A percentile compares a stretch with the other conserved stretches of the same genome.
Conservation (phyloP, 1,140 invertebrate genomes). For the Danaus melanippus region DNA sequence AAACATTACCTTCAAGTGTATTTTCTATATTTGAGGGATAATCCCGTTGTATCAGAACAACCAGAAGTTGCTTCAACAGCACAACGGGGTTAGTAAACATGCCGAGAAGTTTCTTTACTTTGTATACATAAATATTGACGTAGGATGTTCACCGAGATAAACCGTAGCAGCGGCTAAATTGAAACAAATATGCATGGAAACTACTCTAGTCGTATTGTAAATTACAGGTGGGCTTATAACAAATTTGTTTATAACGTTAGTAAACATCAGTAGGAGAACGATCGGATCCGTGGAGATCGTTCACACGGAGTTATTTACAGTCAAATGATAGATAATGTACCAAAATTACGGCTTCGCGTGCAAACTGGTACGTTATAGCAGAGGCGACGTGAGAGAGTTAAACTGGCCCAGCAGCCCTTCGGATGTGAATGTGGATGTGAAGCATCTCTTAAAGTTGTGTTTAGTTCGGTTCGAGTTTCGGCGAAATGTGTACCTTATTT, state of each 20-base stretch:
- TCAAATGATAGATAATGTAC: constrained; percentile 51
- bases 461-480: constrained; percentile 56
- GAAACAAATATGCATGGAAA: constrained; percentile 33
- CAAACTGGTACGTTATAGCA: constrained; percentile 30
- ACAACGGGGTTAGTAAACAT: constrained; percentile 31
- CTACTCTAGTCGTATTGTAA: constrained; percentile 31
- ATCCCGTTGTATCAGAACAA: constrained; percentile 23
- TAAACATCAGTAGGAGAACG: constrained; percentile 32
- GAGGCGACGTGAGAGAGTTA: constrained; percentile 19
- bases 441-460: constrained; percentile 35
- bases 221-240: constrained; percentile 49
- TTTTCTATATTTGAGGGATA: constrained; percentile 1
- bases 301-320: constrained; percentile 20
- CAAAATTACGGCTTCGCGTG: constrained; percentile 48
- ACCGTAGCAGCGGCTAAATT: constrained; percentile 43
- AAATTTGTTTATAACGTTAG: constrained; percentile 44
- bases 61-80: constrained; percentile 18
- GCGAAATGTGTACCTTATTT: constrained; percentile 60
- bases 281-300: constrained; percentile 20
- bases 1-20: too few species aligned
- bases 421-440: constrained; percentile 28
- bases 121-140: constrained; percentile 49
- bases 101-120: constrained; percentile 32
- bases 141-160: constrained; percentile 51
- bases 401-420: constrained; percentile 21